Evolutionary conservation across 2,888 invertebrate species (phyloP).

Genomic region (Trichogramma dendrolimi): DNA sequence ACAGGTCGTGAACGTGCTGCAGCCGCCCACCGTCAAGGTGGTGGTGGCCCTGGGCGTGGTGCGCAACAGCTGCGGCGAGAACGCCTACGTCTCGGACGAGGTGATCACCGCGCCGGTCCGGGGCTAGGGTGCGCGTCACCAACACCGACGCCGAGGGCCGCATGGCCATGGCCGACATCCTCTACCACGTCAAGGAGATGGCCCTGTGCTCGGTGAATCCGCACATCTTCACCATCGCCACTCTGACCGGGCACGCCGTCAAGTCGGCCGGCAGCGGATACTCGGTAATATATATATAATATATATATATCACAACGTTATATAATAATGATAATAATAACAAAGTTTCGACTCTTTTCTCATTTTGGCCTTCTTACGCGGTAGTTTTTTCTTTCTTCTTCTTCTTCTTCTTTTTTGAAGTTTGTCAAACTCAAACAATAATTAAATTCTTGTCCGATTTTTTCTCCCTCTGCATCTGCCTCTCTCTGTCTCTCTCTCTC

Average conservation of each 20-base stretch:
- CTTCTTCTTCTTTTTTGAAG: slow-evolving; percentile 4
- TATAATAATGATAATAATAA: slow-evolving; percentile 29
- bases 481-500: slow-evolving; percentile 2
- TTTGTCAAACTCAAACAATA: slow-evolving; percentile 32
- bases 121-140: slow-evolving; percentile 78
- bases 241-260: slow-evolving; percentile 81
- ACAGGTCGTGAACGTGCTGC: slow-evolving; percentile 62
- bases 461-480: slow-evolving; percentile 4
- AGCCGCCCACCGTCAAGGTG: slow-evolving; percentile 73
- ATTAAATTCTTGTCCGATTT: slow-evolving; percentile 26
- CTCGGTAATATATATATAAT: slow-evolving; percentile 59
- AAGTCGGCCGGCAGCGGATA: slow-evolving; percentile 67
- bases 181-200: slow-evolving; percentile 71
- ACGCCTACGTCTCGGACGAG: slow-evolving; percentile 87
- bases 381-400: slow-evolving; percentile 5
- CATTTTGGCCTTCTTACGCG: slow-evolving; percentile 6
- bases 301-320: neutral
- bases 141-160: slow-evolving; percentile 93
- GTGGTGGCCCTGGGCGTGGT: slow-evolving; percentile 80
- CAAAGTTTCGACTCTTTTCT: slow-evolving; percentile 29
- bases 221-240: slow-evolving; percentile 85
- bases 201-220: slow-evolving; percentile 70
- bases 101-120: slow-evolving; percentile 77
- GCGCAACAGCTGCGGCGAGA: slow-evolving; percentile 85
- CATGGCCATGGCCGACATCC: slow-evolving; percentile 86